phyloP scores from a whole-genome alignment of 2,113 vertebrate genomes.

The Perca fluviatilis region DNA sequence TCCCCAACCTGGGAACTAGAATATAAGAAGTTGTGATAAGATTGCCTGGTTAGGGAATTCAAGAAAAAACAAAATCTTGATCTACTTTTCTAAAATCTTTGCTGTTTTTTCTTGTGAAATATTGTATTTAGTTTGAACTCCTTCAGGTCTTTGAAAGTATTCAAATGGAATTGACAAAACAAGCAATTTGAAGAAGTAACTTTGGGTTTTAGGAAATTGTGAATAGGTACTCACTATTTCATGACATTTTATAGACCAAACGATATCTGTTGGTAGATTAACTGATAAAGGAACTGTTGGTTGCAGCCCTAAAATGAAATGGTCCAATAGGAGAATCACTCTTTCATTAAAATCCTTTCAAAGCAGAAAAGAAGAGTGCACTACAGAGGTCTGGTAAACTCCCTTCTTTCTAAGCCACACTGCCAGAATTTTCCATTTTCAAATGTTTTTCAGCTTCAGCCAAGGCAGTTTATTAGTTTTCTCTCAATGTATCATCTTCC shows the following conservation, averaged over 20 bases:
- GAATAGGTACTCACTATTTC: too few relatives aligned
- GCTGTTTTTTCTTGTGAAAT: background rate
- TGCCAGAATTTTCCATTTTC: background rate
- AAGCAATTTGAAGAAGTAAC: background rate
- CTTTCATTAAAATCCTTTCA: too few relatives aligned
- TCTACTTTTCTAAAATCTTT: background rate
- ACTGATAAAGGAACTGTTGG: too few relatives aligned
- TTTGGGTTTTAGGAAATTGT: background rate
- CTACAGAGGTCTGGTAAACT: background rate
- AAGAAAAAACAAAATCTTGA: background rate
- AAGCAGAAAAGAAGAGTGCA: background rate
- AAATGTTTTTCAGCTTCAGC: background rate
- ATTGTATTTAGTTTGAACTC: background rate
- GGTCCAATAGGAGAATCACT: too few relatives aligned
- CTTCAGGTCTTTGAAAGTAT: too few relatives aligned
- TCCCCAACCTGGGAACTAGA: background rate
- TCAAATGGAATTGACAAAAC: background rate
- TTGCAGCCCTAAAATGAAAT: too few relatives aligned
- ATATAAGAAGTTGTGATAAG: background rate
- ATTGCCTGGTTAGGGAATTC: background rate
- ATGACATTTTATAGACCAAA: too few relatives aligned
- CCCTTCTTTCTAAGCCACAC: background rate
- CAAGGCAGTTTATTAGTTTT: background rate
- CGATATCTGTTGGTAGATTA: too few relatives aligned
- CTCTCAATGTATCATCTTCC: background rate